Conservation (phyloP, 2,888 invertebrate species). For the Ophion slaviceki region DNA sequence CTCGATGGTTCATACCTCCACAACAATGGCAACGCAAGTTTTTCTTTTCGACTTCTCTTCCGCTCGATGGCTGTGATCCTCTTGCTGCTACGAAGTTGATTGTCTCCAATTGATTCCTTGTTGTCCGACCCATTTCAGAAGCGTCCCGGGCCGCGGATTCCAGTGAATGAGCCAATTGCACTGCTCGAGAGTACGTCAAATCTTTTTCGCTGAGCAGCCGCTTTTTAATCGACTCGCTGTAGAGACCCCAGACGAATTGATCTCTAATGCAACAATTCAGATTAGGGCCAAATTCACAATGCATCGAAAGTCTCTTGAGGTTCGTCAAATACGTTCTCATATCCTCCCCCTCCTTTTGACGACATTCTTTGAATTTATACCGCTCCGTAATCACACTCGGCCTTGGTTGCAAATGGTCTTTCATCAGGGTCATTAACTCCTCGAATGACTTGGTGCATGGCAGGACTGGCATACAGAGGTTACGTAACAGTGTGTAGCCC, state of each 20-base stretch:
- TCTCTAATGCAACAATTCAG: slow-evolving; percentile 49
- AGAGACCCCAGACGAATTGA: slow-evolving; percentile 62
- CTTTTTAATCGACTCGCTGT: slow-evolving; percentile 49
- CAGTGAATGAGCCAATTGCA: slow-evolving; percentile 26
- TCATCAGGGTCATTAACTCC: slow-evolving; percentile 52
- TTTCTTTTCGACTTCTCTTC: not conserved
- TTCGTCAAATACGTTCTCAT: slow-evolving; percentile 55
- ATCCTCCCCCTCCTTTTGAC: slow-evolving; percentile 47
- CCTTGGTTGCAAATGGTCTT: slow-evolving; percentile 52
- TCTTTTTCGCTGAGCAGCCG: slow-evolving; percentile 47
- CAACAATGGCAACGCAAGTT: slow-evolving; percentile 32
- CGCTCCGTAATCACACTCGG: not conserved
- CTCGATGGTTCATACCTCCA: slow-evolving; percentile 10
- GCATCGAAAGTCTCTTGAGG: slow-evolving; percentile 52
- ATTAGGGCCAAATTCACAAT: slow-evolving; percentile 53
- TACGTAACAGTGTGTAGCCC: slow-evolving; percentile 6
- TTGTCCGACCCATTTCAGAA: slow-evolving; percentile 30
- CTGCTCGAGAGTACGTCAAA: slow-evolving; percentile 37
- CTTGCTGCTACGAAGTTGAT: slow-evolving; percentile 23
- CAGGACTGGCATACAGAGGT: slow-evolving; percentile 59
- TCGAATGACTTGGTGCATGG: slow-evolving; percentile 35
- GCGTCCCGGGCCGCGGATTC: slow-evolving; percentile 43
- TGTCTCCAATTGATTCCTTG: not conserved
- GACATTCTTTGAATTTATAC: slow-evolving; percentile 2
- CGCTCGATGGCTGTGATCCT: slow-evolving; percentile 12